Base-by-base conservation (phyloP, 2,797 vertebrate species). In the Erithacus rubecula region DNA sequence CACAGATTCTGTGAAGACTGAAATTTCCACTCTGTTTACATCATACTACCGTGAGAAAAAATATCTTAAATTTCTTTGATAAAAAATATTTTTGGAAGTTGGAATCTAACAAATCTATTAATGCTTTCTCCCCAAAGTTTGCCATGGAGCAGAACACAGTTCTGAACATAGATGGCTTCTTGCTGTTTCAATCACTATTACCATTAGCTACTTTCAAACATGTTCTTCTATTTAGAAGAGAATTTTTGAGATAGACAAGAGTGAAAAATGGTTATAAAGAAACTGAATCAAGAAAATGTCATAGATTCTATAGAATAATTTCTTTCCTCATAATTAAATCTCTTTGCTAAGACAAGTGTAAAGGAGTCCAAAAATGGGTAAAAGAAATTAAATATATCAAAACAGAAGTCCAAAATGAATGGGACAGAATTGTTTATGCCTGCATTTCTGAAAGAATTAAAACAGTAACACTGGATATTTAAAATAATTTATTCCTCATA, bases 121-220 rank as follows among this genome's bases (percentile, higher is more conserved):
- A 24, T 55, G 7, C 8, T 67, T 47, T 60, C 53, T 70, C 10
- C 19, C 15, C 15, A 43, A 68, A 70, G 10, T 47, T 75, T 83
- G 5, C 8, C 1, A 0, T 4, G 21, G 36, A 49, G 8, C 23
- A 69, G 32, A 69, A 49, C 19, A 24, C 19, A 43, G 22, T 21
- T 4, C 22, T n/a, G 15, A 17, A 17, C 11, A 26, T 21, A 21
- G 9, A 27, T 24, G 2, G 1, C 3, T 71, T 70, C 24, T 55
- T 82, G 13, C 6, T 70, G 6, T 52, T 87, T 78, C 41, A n/a
- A 43, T 78, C 34, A 17, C 8, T 52, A 2, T 24, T 52, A 36
- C 11, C 7, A 21, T 39, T 67, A 58, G 2, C 6, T 77, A 22
- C 22, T 47, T 69, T 63, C 17, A 65, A 52, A 39, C 47, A 9